These are phyloP conservation scores for Excalfactoria chinensis DNA, from an alignment of 2,113 vertebrate genomes.

Conservation along the genomic window DNA sequence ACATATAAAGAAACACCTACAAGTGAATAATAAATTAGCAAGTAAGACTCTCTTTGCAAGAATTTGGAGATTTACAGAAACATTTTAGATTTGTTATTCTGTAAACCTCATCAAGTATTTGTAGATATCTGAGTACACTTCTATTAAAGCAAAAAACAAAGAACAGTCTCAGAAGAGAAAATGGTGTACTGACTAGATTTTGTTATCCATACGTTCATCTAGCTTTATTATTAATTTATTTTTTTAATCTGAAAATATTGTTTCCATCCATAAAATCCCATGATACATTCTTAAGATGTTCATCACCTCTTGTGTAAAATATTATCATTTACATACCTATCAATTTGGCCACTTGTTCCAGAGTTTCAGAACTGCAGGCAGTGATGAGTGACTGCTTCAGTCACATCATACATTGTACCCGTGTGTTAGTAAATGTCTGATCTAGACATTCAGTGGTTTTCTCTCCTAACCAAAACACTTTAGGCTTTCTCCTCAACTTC, in stretches of 20 bases:
- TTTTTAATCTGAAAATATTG: background rate
- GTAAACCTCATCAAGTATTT: background rate
- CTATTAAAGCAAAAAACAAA: background rate
- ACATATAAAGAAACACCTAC: background rate
- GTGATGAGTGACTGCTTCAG: background rate
- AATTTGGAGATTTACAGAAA: background rate
- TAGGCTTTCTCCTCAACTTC: background rate
- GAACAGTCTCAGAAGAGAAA: background rate
- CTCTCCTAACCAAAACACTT: background rate
- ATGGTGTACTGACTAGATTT: background rate
- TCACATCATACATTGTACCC: background rate
- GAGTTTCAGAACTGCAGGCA: background rate
- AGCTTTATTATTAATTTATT: background rate
- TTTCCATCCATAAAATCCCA: background rate
- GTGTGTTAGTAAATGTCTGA: background rate
- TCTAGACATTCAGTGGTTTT: background rate
- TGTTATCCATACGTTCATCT: background rate
- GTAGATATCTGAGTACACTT: background rate
- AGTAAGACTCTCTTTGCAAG: background rate
- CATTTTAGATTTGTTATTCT: background rate
- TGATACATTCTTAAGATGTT: background rate
- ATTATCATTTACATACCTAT: background rate
- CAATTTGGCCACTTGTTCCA: background rate
- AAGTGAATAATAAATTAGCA: background rate
- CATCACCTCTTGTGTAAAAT: background rate